Base-by-base conservation (phyloP, 2,797 vertebrate genomes). In the Pteronotus mesoamericanus region DNA sequence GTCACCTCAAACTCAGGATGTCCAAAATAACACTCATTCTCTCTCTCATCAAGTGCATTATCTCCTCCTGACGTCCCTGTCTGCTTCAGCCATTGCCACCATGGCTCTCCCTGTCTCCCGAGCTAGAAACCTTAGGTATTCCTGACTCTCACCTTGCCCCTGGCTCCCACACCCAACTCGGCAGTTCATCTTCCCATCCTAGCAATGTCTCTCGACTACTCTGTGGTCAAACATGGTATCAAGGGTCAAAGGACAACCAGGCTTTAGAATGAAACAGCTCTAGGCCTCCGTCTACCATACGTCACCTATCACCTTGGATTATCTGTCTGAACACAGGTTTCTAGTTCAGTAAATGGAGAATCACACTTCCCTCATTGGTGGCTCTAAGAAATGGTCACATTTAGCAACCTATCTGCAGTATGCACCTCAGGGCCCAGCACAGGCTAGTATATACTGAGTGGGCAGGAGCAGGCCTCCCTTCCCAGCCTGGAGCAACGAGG, bases 1-100 rank as follows among this genome's bases (percentile, higher is more conserved):
- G 86, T 96, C 78, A 89, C 86, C 88, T 96, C 82, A 53, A 85
- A 87, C 53, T 74, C 84, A 42, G 86, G 29, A 74, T 82, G 61
- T 87, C 61, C 42, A 86, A 83, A 95, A 92, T 55, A 77, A 91
- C 0, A 2, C 46, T 86, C 61, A 46, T 26, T 78, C 77, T 92
- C 85, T 78, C 82, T 92, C 85, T 78, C 39, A 8, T n/a, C 88
- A 86, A 48, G 46, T 0, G 9, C 93, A 57, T 69, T 14, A 14
- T 46, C 83, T 86, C 80, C 93, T 59, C 57, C 75, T 61, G 75
- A 74, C 34, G 82, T 93, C 53, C 57, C 22, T 2, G 32, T 32
- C 90, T 66, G 34, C 68, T 77, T 94, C 83, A 95, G 69, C 79
- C 79, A 57, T 4, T 9, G 68, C 68, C 37, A 42, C 83, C 44